Base-by-base conservation (phyloP, 2,113 vertebrate species). In the Ptilorrhoa leucosticta region DNA sequence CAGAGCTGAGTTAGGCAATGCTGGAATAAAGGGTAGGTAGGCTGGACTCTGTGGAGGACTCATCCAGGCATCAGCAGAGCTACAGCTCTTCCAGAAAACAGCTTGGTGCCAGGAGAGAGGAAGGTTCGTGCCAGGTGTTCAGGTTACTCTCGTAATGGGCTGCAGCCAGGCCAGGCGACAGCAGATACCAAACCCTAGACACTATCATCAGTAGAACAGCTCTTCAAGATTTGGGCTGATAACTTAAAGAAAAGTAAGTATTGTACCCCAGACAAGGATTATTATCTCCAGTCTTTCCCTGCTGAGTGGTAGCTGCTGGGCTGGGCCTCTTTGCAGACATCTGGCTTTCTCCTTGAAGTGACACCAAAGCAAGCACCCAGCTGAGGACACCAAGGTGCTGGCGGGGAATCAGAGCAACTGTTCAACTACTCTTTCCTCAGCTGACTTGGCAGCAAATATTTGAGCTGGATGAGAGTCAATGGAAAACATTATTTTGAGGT, bases 401-500 rank as follows among this genome's bases (percentile, higher is more conserved):
- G 17, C 0, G 0, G 33, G 56, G 61, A 77, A 87, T 37, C 72
- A 48, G 54, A 89, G 58, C 45, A 69, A 61, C 45, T 3, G 2
- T 21, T 39, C 9, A 8, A 31, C 48, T 35, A 31, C 37, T 83
- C 72, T 33, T 91, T 65, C 78, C 77, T 83, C 77, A 77, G 72
- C 58, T 84, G 68, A 73, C 73, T 78, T 71, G 65, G 88, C 82
- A 92, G 66, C 85, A 94, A 93, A 82, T 92, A 65, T 76, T 79
- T 86, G 45, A 88, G 44, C 83, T 92, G 83, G 79, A 68, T 64
- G 48, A 76, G 71, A 51, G 57, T 80, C 83, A 93, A 58, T 4
- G 8, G 66, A 64, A 85, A 60, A 44, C 35, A 20, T 64, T 85
- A 35, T 79, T 92, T 88, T 68, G 71, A 88, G 79, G 80, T 47